These are phyloP conservation scores for Andrena camellia DNA, from an alignment of 2,888 invertebrate genomes.

Conservation along the genomic window DNA sequence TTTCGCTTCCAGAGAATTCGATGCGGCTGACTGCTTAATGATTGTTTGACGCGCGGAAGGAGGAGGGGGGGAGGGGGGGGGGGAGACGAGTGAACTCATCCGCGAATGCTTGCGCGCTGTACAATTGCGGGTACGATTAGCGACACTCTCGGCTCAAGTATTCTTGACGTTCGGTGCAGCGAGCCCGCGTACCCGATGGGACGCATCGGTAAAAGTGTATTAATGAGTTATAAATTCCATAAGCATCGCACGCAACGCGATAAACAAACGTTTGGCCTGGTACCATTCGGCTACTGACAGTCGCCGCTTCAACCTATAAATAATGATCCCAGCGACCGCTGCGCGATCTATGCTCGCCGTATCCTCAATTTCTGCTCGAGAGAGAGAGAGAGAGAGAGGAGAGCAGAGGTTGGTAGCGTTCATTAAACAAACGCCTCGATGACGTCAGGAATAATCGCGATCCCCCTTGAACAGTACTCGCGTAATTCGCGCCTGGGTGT, in stretches of 20 bases:
- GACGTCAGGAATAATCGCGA: slow-evolving; percentile 70
- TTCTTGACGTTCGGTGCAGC: too few species aligned
- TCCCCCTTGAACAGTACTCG: slow-evolving; percentile 64
- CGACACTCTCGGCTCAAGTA: too few species aligned
- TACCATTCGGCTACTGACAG: not conserved
- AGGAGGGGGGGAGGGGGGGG: too few species aligned
- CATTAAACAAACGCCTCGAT: slow-evolving; percentile 71
- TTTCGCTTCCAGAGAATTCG: too few species aligned
- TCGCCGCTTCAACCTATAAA: slow-evolving; percentile 22
- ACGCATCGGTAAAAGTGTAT: too few species aligned
- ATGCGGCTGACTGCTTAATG: too few species aligned
- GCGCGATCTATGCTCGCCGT: slow-evolving; percentile 27
- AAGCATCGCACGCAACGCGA: not conserved
- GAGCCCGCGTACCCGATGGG: too few species aligned
- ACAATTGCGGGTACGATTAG: too few species aligned
- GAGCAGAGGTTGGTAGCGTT: slow-evolving; percentile 61
- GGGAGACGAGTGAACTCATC: too few species aligned
- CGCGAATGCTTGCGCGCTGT: too few species aligned
- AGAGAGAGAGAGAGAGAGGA: slow-evolving; percentile 1
- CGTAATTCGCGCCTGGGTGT: slow-evolving; percentile 62
- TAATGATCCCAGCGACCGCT: slow-evolving; percentile 27
- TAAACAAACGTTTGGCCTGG: not conserved
- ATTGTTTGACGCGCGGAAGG: too few species aligned
- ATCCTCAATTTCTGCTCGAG: slow-evolving; percentile 31
- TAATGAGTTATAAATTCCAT: too few species aligned